A percentile compares a stretch with the other conserved stretches of the same genome.
Conservation (phyloP, 2,888 invertebrate species). For the Anoplius nigerrimus region DNA sequence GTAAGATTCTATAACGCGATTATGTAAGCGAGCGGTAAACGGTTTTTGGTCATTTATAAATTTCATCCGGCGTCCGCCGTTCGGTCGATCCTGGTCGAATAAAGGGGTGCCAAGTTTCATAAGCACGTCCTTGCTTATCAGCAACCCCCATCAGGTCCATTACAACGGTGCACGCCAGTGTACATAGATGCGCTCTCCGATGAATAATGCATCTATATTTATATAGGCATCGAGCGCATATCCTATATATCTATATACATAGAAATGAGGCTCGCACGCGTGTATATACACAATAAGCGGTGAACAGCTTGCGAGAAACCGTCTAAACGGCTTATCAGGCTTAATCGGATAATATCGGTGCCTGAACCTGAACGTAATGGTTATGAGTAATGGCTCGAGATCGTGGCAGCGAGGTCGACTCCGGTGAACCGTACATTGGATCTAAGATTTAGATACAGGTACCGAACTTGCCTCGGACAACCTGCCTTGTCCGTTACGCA, state of each 20-base stretch:
- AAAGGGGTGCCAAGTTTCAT: slow-evolving; percentile 57
- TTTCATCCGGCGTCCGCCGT: slow-evolving; percentile 34
- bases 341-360: slow-evolving; percentile 59
- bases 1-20: too few species aligned
- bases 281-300: slow-evolving; percentile 25
- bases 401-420: slow-evolving; percentile 63
- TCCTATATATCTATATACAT: background rate
- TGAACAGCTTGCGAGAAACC: slow-evolving; percentile 46
- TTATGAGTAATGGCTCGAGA: slow-evolving; percentile 64
- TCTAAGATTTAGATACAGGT: slow-evolving; percentile 63
- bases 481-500: slow-evolving; percentile 60
- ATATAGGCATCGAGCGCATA: background rate
- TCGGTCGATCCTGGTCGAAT: slow-evolving; percentile 39
- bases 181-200: slow-evolving; percentile 17
- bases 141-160: slow-evolving; percentile 45
- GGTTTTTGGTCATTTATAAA: slow-evolving; percentile 34
- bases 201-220: slow-evolving; percentile 1
- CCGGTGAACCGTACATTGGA: slow-evolving; percentile 63
- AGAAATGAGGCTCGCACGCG: background rate
- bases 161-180: slow-evolving; percentile 33
- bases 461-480: slow-evolving; percentile 56
- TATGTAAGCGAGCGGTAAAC: too few species aligned
- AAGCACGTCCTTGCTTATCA: slow-evolving; percentile 59
- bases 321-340: slow-evolving; percentile 59
- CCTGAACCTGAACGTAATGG: slow-evolving; percentile 55